Percentiles rank a stretch among this genome's conserved stretches.
phyloP scores from a whole-genome alignment of 2,113 vertebrate species.

The Peromyscus maniculatus region DNA sequence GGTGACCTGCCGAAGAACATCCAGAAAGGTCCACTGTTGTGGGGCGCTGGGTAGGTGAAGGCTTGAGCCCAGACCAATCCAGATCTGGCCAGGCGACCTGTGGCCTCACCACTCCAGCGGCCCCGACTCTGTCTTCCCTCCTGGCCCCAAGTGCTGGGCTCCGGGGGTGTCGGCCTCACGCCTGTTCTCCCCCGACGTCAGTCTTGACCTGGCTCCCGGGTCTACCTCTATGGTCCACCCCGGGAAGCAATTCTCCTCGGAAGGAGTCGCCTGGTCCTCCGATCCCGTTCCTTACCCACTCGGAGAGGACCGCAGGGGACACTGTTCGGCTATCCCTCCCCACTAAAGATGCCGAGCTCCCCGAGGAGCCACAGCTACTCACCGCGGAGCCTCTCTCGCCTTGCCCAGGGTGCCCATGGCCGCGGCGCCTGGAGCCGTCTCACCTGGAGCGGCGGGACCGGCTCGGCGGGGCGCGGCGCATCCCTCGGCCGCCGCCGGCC shows the following conservation, averaged over 20 bases:
- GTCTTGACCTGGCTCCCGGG: not conserved
- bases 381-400: slow-evolving; percentile 81
- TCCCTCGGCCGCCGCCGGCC: slow-evolving; percentile 23
- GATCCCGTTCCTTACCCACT: not conserved
- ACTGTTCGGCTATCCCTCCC: not conserved
- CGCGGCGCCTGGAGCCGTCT: slow-evolving; percentile 64
- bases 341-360: not conserved
- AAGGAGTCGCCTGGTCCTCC: no score
- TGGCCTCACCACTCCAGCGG: not conserved
- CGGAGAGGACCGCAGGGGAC: not conserved
- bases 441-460: slow-evolving; percentile 58
- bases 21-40: no score
- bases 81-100: not conserved
- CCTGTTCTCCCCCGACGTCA: not conserved
- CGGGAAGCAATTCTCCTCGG: not conserved
- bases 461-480: slow-evolving; percentile 70
- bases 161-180: not conserved
- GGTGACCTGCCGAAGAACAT: not conserved
- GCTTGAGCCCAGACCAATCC: not conserved
- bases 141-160: not conserved
- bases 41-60: not conserved
- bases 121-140: not conserved
- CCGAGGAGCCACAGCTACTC: slow-evolving; percentile 55
- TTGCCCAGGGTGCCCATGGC: slow-evolving; percentile 86
- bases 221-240: not conserved